phyloP scores from a whole-genome alignment of 2,113 vertebrate species.

The Sorex fumeus region DNA sequence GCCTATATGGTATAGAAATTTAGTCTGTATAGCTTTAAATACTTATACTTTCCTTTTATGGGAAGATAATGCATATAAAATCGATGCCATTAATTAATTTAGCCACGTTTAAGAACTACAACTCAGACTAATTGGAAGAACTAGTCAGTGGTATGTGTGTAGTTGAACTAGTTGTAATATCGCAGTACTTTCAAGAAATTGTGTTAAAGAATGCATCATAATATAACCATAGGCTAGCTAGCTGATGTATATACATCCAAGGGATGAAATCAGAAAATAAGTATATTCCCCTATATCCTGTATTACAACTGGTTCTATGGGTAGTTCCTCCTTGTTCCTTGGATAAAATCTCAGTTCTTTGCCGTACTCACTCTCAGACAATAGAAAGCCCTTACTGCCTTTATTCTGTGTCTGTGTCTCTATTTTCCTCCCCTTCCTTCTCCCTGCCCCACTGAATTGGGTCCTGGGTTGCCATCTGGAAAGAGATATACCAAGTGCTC shows the following conservation, averaged over 20 bases:
- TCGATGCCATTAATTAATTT: background rate
- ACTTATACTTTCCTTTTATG: conserved; percentile 16
- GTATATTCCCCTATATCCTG: background rate
- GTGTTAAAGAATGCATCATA: conserved; percentile 24
- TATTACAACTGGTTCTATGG: conserved; percentile 19
- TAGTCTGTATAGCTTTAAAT: background rate
- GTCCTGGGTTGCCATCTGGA: too few species aligned
- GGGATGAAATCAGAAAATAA: background rate
- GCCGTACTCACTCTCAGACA: background rate
- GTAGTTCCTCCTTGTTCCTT: background rate
- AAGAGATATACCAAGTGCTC: too few species aligned
- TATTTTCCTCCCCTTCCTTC: background rate
- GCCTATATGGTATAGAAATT: background rate
- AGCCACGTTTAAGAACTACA: background rate
- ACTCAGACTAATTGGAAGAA: conserved; percentile 5
- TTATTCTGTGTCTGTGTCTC: background rate
- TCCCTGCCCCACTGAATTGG: too few species aligned
- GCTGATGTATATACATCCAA: conserved; percentile 13
- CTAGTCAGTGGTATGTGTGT: background rate
- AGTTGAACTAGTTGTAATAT: conserved; percentile 30
- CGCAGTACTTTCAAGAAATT: conserved; percentile 19
- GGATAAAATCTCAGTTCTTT: background rate
- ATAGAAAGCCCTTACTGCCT: background rate
- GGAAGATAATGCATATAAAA: conserved; percentile 32
- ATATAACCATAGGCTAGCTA: conserved; percentile 10